Conservation (phyloP, 2,113 vertebrate genomes). For the Osmerus mordax region DNA sequence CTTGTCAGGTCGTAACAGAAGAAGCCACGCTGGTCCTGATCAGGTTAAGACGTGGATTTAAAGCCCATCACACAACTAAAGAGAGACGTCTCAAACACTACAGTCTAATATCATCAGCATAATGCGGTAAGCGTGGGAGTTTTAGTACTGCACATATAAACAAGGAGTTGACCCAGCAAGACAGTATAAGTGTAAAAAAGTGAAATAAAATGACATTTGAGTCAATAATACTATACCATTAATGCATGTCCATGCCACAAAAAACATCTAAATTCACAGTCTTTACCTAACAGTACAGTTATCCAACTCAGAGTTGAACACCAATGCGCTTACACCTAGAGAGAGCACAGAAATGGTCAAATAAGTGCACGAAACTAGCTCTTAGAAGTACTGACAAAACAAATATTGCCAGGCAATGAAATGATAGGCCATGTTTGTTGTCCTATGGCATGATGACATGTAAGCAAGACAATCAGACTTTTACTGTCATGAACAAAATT, state of each 20-base stretch:
- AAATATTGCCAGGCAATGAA: slow-evolving; percentile 83
- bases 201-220: slow-evolving; percentile 66
- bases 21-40: slow-evolving; percentile 81
- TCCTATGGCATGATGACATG: slow-evolving; percentile 75
- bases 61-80: slow-evolving; percentile 91
- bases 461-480: slow-evolving; percentile 69
- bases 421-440: slow-evolving; percentile 78
- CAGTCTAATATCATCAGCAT: slow-evolving; percentile 84
- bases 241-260: slow-evolving; percentile 98
- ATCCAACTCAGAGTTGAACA: slow-evolving; percentile 87
- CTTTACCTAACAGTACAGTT: slow-evolving; percentile 90
- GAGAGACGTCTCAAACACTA: slow-evolving; percentile 94
- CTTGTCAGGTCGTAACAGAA: slow-evolving; percentile 62
- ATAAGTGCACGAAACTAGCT: slow-evolving; percentile 91
- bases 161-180: slow-evolving; percentile 80
- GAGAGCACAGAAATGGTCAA: slow-evolving; percentile 90
- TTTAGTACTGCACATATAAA: slow-evolving; percentile 90
- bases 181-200: slow-evolving; percentile 73
- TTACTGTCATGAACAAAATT: slow-evolving; percentile 52
- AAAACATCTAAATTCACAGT: slow-evolving; percentile 89
- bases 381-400: slow-evolving; percentile 82
- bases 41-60: slow-evolving; percentile 85
- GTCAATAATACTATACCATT: slow-evolving; percentile 82
- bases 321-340: slow-evolving; percentile 94
- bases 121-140: slow-evolving; percentile 81